A percentile compares a stretch with the other conserved stretches of the same genome.
Evolutionary conservation across 2,888 invertebrate genomes (phyloP).

Genomic region (Drosophila vallismaia): DNA sequence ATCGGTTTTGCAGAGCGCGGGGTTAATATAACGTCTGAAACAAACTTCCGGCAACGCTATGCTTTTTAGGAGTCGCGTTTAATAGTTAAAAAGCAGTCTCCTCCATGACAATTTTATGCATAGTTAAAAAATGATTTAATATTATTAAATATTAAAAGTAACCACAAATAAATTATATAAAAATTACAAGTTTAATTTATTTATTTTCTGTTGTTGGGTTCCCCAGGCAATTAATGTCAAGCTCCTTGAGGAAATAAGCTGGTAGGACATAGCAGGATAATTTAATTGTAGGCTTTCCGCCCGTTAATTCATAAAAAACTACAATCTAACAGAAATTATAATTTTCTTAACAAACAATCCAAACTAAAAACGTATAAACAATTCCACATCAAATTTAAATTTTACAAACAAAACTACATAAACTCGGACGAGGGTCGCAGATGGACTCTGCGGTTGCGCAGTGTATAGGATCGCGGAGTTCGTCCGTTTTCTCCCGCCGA

Average conservation of each 20-base stretch:
- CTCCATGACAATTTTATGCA: no score
- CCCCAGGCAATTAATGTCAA: background rate
- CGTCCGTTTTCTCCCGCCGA: background rate
- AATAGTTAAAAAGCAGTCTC: no score
- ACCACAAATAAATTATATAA: no score
- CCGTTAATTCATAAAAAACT: background rate
- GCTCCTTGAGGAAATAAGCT: background rate
- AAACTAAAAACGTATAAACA: slow-evolving; percentile 8
- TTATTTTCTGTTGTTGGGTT: no score
- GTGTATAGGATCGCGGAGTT: slow-evolving; percentile 38
- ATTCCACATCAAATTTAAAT: slow-evolving; percentile 8
- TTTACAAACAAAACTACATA: slow-evolving; percentile 32
- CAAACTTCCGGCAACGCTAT: no score
- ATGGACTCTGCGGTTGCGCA: slow-evolving; percentile 52
- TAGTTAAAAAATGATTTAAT: no score
- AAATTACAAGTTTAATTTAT: no score
- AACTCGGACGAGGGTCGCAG: slow-evolving; percentile 49
- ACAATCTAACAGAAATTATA: background rate
- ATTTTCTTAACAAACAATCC: background rate
- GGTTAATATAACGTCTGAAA: no score
- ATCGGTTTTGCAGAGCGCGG: background rate
- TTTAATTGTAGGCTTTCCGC: no score
- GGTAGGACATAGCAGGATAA: background rate
- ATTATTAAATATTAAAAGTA: no score
- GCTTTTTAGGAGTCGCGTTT: no score